These are phyloP conservation scores for Microchirus variegatus DNA, from an alignment of 2,797 vertebrate species.

Conservation along the genomic window DNA sequence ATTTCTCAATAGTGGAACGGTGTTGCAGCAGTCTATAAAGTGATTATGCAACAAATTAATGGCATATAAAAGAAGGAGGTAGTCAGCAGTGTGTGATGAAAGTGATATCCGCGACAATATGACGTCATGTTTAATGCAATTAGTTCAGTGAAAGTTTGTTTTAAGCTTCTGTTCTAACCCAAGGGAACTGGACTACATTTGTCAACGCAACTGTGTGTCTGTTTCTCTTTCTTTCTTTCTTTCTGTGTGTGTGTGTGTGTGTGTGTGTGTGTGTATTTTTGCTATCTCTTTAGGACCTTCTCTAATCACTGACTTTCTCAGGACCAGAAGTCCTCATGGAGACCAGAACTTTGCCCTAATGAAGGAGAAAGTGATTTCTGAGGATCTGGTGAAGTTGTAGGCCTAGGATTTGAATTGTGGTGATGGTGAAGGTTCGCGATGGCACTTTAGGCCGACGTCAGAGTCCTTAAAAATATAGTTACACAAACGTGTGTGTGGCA, in stretches of 20 bases:
- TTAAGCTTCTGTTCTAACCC: slow-evolving; percentile 4
- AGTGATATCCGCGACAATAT: neutral
- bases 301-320: too few relatives aligned
- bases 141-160: neutral
- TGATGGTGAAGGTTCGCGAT: too few relatives aligned
- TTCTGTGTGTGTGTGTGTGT: neutral
- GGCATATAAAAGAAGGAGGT: neutral
- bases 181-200: slow-evolving; percentile 20
- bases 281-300: too few relatives aligned
- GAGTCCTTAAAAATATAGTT: too few relatives aligned
- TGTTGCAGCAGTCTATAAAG: neutral
- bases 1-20: slow-evolving; percentile 2
- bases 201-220: too few relatives aligned
- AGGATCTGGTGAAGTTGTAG: too few relatives aligned
- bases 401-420: too few relatives aligned
- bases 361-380: too few relatives aligned
- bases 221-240: neutral
- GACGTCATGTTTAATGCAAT: slow-evolving; percentile 17
- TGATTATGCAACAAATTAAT: neutral
- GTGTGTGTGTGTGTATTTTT: neutral
- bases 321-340: too few relatives aligned
- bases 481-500: slow-evolving; percentile 2
- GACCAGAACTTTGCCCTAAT: too few relatives aligned
- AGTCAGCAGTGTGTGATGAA: too few relatives aligned
- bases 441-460: too few relatives aligned